phyloP scores from a whole-genome alignment of 2,113 vertebrate species.

The Chrysemys picta region DNA sequence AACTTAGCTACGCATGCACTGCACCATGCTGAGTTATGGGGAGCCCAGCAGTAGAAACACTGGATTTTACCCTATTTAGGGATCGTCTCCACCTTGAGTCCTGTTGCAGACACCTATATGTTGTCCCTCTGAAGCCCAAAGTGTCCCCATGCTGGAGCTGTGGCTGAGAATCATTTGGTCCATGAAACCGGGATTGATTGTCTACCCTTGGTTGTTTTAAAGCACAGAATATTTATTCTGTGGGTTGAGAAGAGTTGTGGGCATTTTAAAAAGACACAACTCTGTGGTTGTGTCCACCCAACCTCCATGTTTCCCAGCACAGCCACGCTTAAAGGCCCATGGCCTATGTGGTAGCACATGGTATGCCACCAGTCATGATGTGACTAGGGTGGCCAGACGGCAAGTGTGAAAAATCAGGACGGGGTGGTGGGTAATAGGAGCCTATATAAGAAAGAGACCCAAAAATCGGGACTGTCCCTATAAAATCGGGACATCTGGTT shows the following conservation, averaged over 20 bases:
- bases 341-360: background rate
- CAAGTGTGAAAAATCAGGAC: too few relatives aligned
- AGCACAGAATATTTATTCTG: background rate
- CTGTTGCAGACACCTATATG: background rate
- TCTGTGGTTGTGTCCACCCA: background rate
- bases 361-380: background rate
- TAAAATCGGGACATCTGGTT: too few relatives aligned
- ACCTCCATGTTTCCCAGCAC: background rate
- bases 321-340: background rate
- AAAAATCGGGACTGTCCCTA: too few relatives aligned
- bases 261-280: background rate
- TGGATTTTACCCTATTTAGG: background rate
- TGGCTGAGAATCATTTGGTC: background rate
- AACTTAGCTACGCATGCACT: background rate
- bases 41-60: background rate
- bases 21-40: rapidly evolving
- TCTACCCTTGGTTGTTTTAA: background rate
- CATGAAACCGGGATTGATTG: background rate
- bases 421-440: too few relatives aligned
- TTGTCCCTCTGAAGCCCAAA: background rate
- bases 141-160: background rate
- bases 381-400: too few relatives aligned
- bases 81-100: background rate
- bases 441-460: too few relatives aligned
- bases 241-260: background rate